These are phyloP conservation scores for Athalia cordata DNA, from an alignment of 2,888 invertebrate species.

Conservation along the genomic window DNA sequence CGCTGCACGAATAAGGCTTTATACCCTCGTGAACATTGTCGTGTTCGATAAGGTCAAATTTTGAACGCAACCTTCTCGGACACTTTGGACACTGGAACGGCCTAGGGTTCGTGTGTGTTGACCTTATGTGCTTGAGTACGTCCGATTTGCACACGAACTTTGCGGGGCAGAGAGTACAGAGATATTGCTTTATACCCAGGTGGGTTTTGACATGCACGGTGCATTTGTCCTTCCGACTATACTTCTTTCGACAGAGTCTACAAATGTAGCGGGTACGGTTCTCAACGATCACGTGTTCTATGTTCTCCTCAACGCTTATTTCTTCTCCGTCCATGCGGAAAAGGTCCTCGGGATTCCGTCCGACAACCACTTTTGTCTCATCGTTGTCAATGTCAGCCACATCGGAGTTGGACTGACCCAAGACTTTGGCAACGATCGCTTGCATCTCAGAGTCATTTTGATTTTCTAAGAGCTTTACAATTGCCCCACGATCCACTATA, in stretches of 20 bases:
- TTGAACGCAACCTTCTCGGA: slow-evolving; percentile 70
- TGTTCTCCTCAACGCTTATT: slow-evolving; percentile 70
- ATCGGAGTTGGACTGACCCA: slow-evolving; percentile 54
- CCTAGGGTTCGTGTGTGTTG: slow-evolving; percentile 71
- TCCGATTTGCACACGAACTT: slow-evolving; percentile 72
- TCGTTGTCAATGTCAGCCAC: slow-evolving; percentile 63
- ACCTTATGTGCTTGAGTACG: slow-evolving; percentile 72
- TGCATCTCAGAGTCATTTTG: slow-evolving; percentile 66
- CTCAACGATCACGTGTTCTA: slow-evolving; percentile 64
- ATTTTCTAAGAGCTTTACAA: slow-evolving; percentile 65
- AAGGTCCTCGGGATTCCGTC: slow-evolving; percentile 68
- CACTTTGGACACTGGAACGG: slow-evolving; percentile 71
- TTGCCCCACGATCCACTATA: slow-evolving; percentile 65
- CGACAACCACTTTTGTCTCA: slow-evolving; percentile 61
- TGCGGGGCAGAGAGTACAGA: slow-evolving; percentile 69
- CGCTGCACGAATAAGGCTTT: slow-evolving; percentile 68
- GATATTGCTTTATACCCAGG: slow-evolving; percentile 70
- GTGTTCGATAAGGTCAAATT: slow-evolving; percentile 70
- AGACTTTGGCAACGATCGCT: slow-evolving; percentile 66
- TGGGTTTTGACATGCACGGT: slow-evolving; percentile 72
- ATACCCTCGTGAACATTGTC: slow-evolving; percentile 71
- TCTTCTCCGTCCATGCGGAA: slow-evolving; percentile 70
- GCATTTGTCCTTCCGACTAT: slow-evolving; percentile 71
- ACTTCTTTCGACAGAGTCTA: slow-evolving; percentile 68
- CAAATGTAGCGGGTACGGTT: slow-evolving; percentile 68